Percentiles rank a stretch among this genome's conserved stretches.
Conservation (phyloP, 2,113 vertebrate genomes). For the Misgurnus mizolepis region DNA sequence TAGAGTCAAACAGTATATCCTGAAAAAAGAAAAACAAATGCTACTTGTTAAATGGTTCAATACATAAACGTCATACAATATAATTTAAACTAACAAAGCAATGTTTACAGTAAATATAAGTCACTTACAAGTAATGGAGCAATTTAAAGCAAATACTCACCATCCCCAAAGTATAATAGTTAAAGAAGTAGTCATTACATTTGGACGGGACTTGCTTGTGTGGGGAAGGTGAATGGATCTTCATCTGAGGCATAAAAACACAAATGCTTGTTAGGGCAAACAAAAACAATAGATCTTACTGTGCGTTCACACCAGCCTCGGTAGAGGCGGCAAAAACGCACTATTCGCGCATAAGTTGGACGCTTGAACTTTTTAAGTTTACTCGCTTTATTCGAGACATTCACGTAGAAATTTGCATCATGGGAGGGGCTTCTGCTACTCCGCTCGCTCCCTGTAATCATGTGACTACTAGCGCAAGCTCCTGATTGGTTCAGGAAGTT, state of each 20-base stretch:
- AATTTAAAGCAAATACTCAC: constrained; percentile 73
- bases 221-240: constrained; percentile 98
- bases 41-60: not conserved
- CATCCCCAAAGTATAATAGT: constrained; percentile 98
- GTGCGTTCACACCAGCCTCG: too few relatives aligned
- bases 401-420: too few relatives aligned
- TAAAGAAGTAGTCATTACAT: constrained; percentile 99
- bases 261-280: not conserved
- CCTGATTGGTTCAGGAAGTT: too few relatives aligned
- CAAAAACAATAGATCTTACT: not conserved
- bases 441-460: too few relatives aligned
- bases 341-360: too few relatives aligned
- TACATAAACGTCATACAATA: not conserved
- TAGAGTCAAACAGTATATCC: constrained; percentile 98
- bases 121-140: not conserved
- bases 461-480: too few relatives aligned
- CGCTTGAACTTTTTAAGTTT: too few relatives aligned
- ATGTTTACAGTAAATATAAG: not conserved
- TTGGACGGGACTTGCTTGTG: constrained; percentile 98
- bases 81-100: not conserved
- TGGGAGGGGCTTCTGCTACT: too few relatives aligned
- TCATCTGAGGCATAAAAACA: constrained; percentile 81
- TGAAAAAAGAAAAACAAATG: constrained; percentile 55
- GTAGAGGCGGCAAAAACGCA: too few relatives aligned
- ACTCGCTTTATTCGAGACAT: too few relatives aligned